Percentiles rank a stretch among this genome's conserved stretches.
Conservation (phyloP, 2,888 invertebrate species). For the Calephelis perditalis region DNA sequence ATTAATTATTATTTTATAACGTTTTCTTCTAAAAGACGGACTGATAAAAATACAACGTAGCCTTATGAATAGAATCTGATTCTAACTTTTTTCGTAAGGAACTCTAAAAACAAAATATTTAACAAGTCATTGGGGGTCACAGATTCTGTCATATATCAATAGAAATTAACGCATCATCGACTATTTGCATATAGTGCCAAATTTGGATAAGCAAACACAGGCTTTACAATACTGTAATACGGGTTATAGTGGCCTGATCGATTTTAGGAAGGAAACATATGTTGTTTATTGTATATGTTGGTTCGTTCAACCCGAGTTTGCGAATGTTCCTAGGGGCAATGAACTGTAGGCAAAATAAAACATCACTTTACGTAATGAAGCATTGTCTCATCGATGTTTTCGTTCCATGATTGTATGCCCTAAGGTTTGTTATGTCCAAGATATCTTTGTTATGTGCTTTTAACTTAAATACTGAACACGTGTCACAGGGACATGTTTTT, state of each 20-base stretch:
- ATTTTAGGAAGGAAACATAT: neutral
- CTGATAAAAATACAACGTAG: no score
- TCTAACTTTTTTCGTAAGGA: neutral
- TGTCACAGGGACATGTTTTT: no score
- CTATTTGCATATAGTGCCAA: neutral
- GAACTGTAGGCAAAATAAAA: constrained; percentile 42
- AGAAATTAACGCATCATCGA: constrained; percentile 4
- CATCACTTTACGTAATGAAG: constrained; percentile 37
- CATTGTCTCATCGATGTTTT: constrained; percentile 35
- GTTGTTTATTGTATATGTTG: constrained; percentile 13
- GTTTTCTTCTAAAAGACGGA: no score
- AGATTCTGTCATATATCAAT: constrained; percentile 10
- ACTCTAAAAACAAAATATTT: neutral
- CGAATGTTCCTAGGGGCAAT: constrained; percentile 35
- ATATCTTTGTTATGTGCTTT: no score
- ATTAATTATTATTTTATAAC: no score
- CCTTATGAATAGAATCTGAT: no score
- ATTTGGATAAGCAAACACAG: neutral
- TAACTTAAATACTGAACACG: no score
- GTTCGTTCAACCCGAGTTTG: constrained; percentile 34
- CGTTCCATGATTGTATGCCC: constrained; percentile 5
- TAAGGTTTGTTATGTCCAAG: neutral
- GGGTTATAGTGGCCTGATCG: constrained; percentile 1
- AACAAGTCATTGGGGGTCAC: constrained; percentile 3
- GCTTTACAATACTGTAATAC: neutral